Conservation (phyloP, 2,797 vertebrate genomes). For the Crypturellus tataupa region DNA sequence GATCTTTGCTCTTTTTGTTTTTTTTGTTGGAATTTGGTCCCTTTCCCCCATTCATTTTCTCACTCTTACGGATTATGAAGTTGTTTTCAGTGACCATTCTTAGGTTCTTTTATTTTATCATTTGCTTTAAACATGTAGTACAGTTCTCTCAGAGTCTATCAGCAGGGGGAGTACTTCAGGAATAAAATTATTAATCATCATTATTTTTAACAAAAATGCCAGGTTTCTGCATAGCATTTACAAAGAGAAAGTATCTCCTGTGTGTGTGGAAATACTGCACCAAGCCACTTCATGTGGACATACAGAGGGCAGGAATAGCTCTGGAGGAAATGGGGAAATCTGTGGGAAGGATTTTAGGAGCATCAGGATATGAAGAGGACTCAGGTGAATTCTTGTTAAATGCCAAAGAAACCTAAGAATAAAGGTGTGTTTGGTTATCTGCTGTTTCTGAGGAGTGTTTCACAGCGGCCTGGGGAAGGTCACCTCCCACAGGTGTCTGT, state of each 20-base stretch:
- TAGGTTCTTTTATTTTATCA: neutral
- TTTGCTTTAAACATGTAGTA: neutral
- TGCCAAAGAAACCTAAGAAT: neutral
- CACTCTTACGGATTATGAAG: neutral
- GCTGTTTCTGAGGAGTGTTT: neutral
- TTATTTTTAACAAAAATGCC: slow-evolving; percentile 8
- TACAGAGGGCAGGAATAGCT: neutral
- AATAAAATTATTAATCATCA: slow-evolving; percentile 15
- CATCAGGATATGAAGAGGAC: neutral
- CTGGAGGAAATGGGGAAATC: neutral
- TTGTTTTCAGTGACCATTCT: neutral
- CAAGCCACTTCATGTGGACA: neutral
- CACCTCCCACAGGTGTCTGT: neutral
- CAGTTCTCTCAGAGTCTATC: slow-evolving; percentile 4
- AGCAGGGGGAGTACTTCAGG: slow-evolving; percentile 60
- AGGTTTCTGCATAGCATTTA: neutral
- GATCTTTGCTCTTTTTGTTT: neutral
- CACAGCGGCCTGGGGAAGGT: neutral
- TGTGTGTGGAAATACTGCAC: neutral
- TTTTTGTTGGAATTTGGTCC: neutral
- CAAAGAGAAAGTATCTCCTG: neutral
- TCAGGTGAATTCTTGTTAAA: neutral
- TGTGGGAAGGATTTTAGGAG: neutral
- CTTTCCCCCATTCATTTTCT: neutral
- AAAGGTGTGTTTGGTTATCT: neutral